Evolutionary conservation across 1,140 invertebrate genomes (phyloP).

Genomic region (Aphaenogaster rudis): DNA sequence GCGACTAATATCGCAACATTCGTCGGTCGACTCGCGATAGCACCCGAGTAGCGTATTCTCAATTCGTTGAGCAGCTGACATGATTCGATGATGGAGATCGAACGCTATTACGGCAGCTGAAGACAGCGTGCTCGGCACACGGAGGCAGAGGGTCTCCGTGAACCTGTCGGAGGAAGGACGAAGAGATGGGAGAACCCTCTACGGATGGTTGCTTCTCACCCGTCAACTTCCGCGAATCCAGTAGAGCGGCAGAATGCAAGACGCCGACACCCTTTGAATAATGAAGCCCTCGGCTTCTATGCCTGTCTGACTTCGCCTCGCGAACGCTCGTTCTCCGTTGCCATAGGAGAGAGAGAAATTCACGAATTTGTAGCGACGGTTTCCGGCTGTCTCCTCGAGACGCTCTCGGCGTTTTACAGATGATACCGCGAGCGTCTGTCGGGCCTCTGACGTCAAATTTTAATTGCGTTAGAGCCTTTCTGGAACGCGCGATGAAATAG

Average conservation of each 20-base stretch:
- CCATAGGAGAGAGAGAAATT: slow-evolving; percentile 66
- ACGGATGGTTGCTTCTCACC: slow-evolving; percentile 80
- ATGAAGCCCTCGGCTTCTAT: slow-evolving; percentile 82
- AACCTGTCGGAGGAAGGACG: slow-evolving; percentile 60
- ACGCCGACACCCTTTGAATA: slow-evolving; percentile 85
- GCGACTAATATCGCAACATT: neutral
- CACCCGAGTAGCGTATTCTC: slow-evolving; percentile 28
- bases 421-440: slow-evolving; percentile 53
- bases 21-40: slow-evolving; percentile 9
- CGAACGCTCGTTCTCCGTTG: slow-evolving; percentile 71
- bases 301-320: slow-evolving; percentile 78
- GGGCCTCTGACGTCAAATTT: slow-evolving; percentile 66
- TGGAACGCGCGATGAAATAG: slow-evolving; percentile 58
- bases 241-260: slow-evolving; percentile 82
- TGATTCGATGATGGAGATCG: slow-evolving; percentile 65
- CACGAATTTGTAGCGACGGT: slow-evolving; percentile 78
- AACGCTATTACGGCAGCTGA: slow-evolving; percentile 49
- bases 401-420: slow-evolving; percentile 56
- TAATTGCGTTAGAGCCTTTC: slow-evolving; percentile 73
- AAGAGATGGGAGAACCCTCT: slow-evolving; percentile 61
- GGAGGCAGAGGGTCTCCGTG: slow-evolving; percentile 65
- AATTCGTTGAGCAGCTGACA: slow-evolving; percentile 51
- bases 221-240: slow-evolving; percentile 82
- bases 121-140: slow-evolving; percentile 48
- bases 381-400: slow-evolving; percentile 64